Percentiles rank a stretch among this genome's conserved stretches.
Conservation (phyloP, 1,140 invertebrate genomes). For the Drosophila ananassae region DNA sequence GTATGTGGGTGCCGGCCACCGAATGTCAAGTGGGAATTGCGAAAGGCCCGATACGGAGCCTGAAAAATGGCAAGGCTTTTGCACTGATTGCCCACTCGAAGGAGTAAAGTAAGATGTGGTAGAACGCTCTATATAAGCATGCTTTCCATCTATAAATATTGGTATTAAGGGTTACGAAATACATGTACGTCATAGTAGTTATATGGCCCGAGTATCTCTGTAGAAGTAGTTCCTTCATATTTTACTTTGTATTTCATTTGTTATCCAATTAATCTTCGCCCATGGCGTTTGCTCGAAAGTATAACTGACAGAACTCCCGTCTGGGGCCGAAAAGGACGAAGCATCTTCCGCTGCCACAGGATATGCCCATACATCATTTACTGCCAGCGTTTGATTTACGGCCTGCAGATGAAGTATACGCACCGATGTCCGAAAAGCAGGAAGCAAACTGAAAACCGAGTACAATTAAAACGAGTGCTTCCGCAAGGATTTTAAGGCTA, state of each 20-base stretch:
- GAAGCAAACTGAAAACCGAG: background rate
- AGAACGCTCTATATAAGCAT: background rate
- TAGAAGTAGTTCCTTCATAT: background rate
- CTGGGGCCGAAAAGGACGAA: background rate
- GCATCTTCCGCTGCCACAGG: conserved; percentile 11
- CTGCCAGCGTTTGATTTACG: conserved; percentile 29
- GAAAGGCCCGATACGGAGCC: background rate
- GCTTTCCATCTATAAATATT: too few species aligned
- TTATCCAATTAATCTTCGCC: conserved; percentile 20
- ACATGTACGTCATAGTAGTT: too few species aligned
- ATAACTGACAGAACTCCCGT: conserved; percentile 24
- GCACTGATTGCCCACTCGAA: background rate
- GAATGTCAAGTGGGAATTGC: conserved; percentile 33
- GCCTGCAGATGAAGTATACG: conserved; percentile 39
- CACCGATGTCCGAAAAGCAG: conserved; percentile 2
- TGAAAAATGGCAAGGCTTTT: conserved; percentile 17
- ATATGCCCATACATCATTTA: conserved; percentile 32
- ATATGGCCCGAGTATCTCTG: too few species aligned
- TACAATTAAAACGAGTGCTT: conserved; percentile 10
- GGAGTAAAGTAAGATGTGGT: background rate
- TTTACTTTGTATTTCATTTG: conserved; percentile 1
- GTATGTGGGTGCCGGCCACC: conserved; percentile 15
- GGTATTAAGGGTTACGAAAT: too few species aligned
- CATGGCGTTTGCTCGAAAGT: conserved; percentile 11
- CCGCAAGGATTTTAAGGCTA: conserved; percentile 6